These are phyloP conservation scores for Ecliptopera silaceata DNA, from an alignment of 2,888 invertebrate genomes.

Conservation along the genomic window DNA sequence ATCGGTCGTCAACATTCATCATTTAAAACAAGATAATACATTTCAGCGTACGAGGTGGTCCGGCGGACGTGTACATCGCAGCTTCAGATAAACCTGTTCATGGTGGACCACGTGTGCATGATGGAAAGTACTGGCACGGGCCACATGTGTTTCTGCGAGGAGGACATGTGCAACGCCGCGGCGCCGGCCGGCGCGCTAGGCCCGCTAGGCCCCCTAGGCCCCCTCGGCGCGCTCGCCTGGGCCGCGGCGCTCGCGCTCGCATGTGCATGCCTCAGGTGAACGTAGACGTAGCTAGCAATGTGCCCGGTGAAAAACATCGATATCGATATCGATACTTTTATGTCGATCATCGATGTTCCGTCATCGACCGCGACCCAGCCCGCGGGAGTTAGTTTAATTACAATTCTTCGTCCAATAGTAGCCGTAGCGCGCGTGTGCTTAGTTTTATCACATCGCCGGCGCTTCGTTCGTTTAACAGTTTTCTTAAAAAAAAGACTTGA, in stretches of 20 bases:
- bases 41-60: constrained; percentile 94
- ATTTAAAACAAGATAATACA: not conserved
- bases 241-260: constrained; percentile 63
- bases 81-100: constrained; percentile 97
- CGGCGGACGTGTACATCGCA: constrained; percentile 96
- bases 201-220: constrained; percentile 37
- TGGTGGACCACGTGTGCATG: constrained; percentile 99
- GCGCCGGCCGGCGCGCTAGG: constrained; percentile 47
- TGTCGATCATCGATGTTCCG: constrained; percentile 26
- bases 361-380: constrained; percentile 28
- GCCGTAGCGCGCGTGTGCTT: constrained; percentile 70
- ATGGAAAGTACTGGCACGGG: constrained; percentile 99
- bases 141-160: constrained; percentile 99
- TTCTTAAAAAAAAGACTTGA: constrained; percentile 24
- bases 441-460: constrained; percentile 56
- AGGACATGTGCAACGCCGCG: constrained; percentile 97
- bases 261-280: constrained; percentile 80
- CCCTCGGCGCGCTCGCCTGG: constrained; percentile 43
- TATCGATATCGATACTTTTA: constrained; percentile 31
- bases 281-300: constrained; percentile 64
- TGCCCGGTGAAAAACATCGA: constrained; percentile 36
- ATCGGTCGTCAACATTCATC: not conserved
- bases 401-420: constrained; percentile 77
- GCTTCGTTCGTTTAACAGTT: constrained; percentile 22
- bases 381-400: constrained; percentile 61